phyloP scores from a whole-genome alignment of 2,113 vertebrate genomes.

The Macquaria ambigua region DNA sequence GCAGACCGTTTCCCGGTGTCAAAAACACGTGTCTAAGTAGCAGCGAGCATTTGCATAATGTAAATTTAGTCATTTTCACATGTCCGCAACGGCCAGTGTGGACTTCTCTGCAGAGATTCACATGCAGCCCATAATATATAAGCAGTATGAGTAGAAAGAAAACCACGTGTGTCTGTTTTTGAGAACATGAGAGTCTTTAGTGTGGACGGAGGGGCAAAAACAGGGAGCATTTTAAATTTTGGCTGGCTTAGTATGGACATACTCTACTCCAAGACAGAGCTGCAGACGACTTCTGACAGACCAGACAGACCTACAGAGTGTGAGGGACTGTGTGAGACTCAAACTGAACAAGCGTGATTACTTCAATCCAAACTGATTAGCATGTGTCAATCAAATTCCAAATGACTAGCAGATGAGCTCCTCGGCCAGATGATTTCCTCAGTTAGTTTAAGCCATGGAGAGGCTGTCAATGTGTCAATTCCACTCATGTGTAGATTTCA shows the following conservation, averaged over 20 bases:
- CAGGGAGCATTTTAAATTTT: not conserved
- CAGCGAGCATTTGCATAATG: not conserved
- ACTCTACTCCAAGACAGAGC: not conserved
- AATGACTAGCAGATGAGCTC: constrained; percentile 58
- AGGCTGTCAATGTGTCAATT: constrained; percentile 68
- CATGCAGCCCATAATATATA: not conserved
- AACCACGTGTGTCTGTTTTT: not conserved
- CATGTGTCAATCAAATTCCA: constrained; percentile 68
- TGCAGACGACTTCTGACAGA: not conserved
- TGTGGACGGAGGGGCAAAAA: not conserved
- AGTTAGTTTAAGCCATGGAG: constrained; percentile 40
- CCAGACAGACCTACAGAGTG: not conserved
- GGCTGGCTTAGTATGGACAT: not conserved
- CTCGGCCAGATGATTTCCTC: constrained; percentile 49
- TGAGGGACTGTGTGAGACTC: not conserved
- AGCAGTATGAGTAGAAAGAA: not conserved
- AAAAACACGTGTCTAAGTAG: not conserved
- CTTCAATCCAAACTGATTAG: constrained; percentile 50
- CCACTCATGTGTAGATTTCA: constrained; percentile 51
- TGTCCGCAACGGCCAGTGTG: not conserved
- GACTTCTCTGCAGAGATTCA: not conserved
- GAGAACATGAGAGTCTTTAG: not conserved
- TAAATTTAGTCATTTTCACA: not conserved
- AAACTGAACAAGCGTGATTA: constrained; percentile 31
- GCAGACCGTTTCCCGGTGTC: not conserved